Conservation (phyloP, 2,888 invertebrate species). For the Gasteruption jaculator region DNA sequence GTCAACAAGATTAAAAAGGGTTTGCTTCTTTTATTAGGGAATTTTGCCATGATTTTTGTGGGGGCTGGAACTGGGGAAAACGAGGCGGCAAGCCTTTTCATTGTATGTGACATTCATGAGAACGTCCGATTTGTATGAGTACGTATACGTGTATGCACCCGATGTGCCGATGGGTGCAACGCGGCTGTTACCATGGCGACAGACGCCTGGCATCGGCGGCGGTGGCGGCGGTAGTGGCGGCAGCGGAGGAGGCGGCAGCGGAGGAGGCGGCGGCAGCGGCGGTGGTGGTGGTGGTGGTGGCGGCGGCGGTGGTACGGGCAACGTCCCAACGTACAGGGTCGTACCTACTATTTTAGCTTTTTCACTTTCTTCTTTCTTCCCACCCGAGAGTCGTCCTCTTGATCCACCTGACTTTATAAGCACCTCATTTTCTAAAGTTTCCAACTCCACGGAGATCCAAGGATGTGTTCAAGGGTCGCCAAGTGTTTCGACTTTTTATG, state of each 20-base stretch:
- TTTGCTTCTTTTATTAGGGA: too few relatives aligned
- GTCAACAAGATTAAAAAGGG: too few relatives aligned
- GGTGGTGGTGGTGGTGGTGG: slow-evolving; percentile 49
- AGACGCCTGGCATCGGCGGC: slow-evolving; percentile 50
- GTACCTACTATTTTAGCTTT: slow-evolving; percentile 45
- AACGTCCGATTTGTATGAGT: slow-evolving; percentile 22
- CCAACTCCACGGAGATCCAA: too few relatives aligned
- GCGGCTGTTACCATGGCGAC: slow-evolving; percentile 54
- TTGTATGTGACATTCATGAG: too few relatives aligned
- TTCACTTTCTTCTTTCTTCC: slow-evolving; percentile 25
- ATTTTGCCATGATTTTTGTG: too few relatives aligned
- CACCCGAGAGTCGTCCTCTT: slow-evolving; percentile 10
- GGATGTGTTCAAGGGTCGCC: too few relatives aligned
- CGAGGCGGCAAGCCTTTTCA: too few relatives aligned
- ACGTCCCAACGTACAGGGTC: slow-evolving; percentile 50
- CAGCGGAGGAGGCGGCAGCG: slow-evolving; percentile 40
- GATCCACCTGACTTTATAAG: too few relatives aligned
- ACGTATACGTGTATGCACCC: slow-evolving; percentile 22
- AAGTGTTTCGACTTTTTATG: too few relatives aligned
- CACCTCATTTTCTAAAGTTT: too few relatives aligned
- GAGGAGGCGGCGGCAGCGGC: slow-evolving; percentile 48
- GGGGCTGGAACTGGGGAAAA: too few relatives aligned
- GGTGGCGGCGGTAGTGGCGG: slow-evolving; percentile 51
- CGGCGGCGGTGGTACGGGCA: slow-evolving; percentile 51
- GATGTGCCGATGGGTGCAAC: slow-evolving; percentile 44